A percentile compares a stretch with the other conserved stretches of the same genome.
phyloP scores from a whole-genome alignment of 2,113 vertebrate species.

The Tenrec ecaudatus region DNA sequence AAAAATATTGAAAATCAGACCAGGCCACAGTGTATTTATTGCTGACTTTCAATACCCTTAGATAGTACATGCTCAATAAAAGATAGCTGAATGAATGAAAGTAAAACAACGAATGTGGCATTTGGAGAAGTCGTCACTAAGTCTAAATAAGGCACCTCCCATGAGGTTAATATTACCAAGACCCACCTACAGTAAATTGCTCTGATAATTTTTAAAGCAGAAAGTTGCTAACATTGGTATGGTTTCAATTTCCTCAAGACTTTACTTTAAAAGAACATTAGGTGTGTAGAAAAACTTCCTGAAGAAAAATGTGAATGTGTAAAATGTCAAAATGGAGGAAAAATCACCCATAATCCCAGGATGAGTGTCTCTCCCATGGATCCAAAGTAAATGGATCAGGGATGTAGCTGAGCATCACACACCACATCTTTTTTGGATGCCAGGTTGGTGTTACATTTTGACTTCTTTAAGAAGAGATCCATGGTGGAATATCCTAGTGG shows the following conservation, averaged over 20 bases:
- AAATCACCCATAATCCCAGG: conserved; percentile 21
- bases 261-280: not conserved
- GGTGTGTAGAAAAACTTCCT: not conserved
- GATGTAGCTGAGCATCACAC: too few species aligned
- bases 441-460: too few species aligned
- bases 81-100: not conserved
- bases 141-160: not conserved
- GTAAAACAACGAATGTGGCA: not conserved
- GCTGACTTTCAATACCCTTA: not conserved
- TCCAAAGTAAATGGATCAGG: too few species aligned
- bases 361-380: too few species aligned
- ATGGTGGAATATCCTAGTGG: too few species aligned
- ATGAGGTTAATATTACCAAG: not conserved
- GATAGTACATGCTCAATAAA: not conserved
- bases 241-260: not conserved
- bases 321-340: not conserved
- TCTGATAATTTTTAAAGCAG: not conserved
- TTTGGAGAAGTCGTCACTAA: conserved; percentile 43
- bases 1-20: too few species aligned
- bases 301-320: conserved; percentile 18
- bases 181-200: not conserved
- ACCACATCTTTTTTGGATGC: too few species aligned
- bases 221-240: not conserved
- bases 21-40: not conserved
- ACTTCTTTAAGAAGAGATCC: too few species aligned